A percentile compares a stretch with the other conserved stretches of the same genome.
Conservation (phyloP, 2,888 invertebrate species). For the Pammene aurita region DNA sequence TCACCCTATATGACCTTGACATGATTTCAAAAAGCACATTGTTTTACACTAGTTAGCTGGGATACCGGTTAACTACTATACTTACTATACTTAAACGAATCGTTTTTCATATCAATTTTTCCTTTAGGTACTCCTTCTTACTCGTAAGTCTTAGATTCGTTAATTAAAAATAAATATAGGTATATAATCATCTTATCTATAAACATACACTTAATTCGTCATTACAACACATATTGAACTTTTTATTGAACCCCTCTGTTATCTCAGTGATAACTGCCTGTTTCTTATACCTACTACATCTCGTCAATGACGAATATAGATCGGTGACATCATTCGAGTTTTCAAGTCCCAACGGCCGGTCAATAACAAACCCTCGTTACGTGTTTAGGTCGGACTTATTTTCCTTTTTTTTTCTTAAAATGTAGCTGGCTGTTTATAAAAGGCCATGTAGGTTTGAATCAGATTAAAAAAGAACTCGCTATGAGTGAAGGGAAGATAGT, state of each 20-base stretch:
- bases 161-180: background rate
- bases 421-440: slow-evolving; percentile 4
- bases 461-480: slow-evolving; percentile 1
- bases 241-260: slow-evolving; percentile 42
- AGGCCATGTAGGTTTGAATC: background rate
- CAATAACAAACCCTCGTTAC: slow-evolving; percentile 30
- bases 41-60: too few relatives aligned
- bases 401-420: slow-evolving; percentile 1
- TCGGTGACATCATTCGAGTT: slow-evolving; percentile 57
- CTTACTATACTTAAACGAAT: too few relatives aligned
- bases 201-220: background rate
- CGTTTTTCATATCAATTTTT: too few relatives aligned
- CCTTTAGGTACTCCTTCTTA: too few relatives aligned
- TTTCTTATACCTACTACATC: slow-evolving; percentile 49
- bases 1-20: too few relatives aligned
- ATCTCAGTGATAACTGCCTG: slow-evolving; percentile 56
- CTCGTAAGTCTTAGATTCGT: background rate
- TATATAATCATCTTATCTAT: background rate
- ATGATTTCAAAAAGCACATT: too few relatives aligned
- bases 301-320: slow-evolving; percentile 54
- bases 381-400: background rate
- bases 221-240: slow-evolving; percentile 27
- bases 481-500: slow-evolving; percentile 56
- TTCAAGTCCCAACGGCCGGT: slow-evolving; percentile 47
- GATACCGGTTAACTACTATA: too few relatives aligned